Conservation (phyloP, 2,888 invertebrate species). For the Mesorhabditis sp. region DNA sequence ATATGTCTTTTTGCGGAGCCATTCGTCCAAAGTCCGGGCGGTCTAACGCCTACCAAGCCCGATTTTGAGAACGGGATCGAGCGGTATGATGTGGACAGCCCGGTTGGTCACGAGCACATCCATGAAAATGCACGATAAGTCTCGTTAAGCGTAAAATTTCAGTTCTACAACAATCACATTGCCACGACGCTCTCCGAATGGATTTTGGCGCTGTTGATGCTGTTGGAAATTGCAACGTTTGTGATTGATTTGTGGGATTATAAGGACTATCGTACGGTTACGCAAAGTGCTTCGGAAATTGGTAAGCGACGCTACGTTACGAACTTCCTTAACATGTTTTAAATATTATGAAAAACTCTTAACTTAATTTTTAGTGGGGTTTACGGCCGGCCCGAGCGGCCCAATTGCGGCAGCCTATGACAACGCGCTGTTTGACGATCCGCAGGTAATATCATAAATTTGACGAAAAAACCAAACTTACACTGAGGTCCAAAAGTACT, state of each 20-base stretch:
- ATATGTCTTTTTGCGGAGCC: conserved; percentile 17
- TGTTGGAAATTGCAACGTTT: conserved; percentile 14
- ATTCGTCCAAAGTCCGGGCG: conserved; percentile 15
- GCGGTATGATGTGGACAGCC: conserved; percentile 11
- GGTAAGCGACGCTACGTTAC: background rate
- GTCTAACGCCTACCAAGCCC: conserved; percentile 14
- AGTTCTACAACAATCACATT: conserved; percentile 23
- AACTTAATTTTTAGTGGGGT: background rate
- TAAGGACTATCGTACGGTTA: background rate
- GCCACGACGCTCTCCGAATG: conserved; percentile 22
- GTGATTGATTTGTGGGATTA: conserved; percentile 15
- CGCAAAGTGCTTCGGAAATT: background rate
- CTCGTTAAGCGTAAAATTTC: background rate
- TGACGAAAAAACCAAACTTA: background rate
- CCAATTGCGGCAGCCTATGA: background rate
- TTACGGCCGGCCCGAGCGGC: background rate
- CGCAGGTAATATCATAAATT: background rate
- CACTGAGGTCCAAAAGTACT: too few relatives aligned
- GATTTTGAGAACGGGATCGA: conserved; percentile 13
- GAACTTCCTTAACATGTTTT: too few relatives aligned
- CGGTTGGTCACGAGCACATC: conserved; percentile 8
- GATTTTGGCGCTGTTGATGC: conserved; percentile 19
- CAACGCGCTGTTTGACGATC: background rate
- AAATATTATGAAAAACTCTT: too few relatives aligned
- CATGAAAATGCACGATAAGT: too few relatives aligned